Base-by-base conservation (phyloP, 1,140 invertebrate genomes). In the Cardiocondyla obscurior region DNA sequence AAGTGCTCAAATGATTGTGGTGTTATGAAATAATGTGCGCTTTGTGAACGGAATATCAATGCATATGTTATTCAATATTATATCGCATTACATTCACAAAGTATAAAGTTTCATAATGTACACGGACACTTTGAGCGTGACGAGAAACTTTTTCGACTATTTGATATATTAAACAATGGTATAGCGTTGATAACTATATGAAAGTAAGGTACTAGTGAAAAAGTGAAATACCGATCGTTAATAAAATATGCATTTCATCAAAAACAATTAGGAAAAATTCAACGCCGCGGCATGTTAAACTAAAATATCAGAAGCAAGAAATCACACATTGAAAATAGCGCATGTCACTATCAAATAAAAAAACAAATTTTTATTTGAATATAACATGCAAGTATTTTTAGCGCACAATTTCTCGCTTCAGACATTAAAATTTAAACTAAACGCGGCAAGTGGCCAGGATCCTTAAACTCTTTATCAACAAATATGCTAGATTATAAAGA, bases 201-300 rank as follows among this genome's bases (percentile, higher is more conserved):
- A 62, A 76, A 62, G 39, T 62, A 30, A 39, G 12, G 46, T 46
- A 60, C 6, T 28, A 64, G n/a, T 10, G 39, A 16, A 39, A n/a
- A 42, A 53, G 36, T 53, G 60, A 79, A 79, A 55, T 67, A 55
- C 25, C 62, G 62, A 30, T 67, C 4, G 12, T 42, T 28, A 39
- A 39, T 57, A 25, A 36, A 79, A 79, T 69, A 42, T 79, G 33
- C 16, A 33, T 70, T 62, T 82, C 39, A 12, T 86, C 65, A 76
- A 84, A 36, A 42, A 77, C 16, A 6, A 16, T 70, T 55, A 64
- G 16, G 82, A 86, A 86, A 30, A 51, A 58, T n/a, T n/a, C n/a
- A 10, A 55, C 65, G 22, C 60, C n/a, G n/a, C n/a, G n/a, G n/a
- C n/a, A n/a, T n/a, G n/a, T n/a, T n/a, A n/a, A n/a, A n/a, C n/a